phyloP scores from a whole-genome alignment of 1,140 invertebrate genomes.

The Atta colombica region DNA sequence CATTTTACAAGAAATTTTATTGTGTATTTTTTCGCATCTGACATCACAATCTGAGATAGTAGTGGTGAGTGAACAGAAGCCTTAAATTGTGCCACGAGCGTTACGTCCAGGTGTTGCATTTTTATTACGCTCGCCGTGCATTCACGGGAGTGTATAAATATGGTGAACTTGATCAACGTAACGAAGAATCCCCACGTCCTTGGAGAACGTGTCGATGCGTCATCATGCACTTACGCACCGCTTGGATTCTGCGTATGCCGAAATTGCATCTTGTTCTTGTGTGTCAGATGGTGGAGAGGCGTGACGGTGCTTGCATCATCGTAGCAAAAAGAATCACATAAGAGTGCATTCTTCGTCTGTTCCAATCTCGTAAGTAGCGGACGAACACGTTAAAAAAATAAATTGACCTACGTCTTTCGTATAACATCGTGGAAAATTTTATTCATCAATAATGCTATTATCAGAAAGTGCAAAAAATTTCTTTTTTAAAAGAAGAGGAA shows the following conservation, averaged over 20 bases:
- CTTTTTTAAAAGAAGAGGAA: no score
- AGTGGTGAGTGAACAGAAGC: no score
- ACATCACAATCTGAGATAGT: no score
- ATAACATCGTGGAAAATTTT: no score
- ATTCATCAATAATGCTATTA: no score
- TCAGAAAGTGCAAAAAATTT: no score
- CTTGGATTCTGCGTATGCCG: slow-evolving; percentile 1
- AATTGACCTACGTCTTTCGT: no score
- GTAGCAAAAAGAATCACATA: slow-evolving; percentile 6
- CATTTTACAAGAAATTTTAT: no score
- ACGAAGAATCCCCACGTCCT: slow-evolving; percentile 13
- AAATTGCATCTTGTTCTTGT: background rate
- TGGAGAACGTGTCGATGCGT: slow-evolving; percentile 35
- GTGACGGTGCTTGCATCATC: slow-evolving; percentile 15
- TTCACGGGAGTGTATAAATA: slow-evolving; percentile 36
- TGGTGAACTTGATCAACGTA: slow-evolving; percentile 49
- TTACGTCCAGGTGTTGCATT: background rate
- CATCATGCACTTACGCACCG: background rate
- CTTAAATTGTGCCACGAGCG: background rate
- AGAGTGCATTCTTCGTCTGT: slow-evolving; percentile 1
- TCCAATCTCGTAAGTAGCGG: background rate
- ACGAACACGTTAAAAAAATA: background rate
- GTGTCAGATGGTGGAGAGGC: background rate
- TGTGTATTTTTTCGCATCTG: no score
- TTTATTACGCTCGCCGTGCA: slow-evolving; percentile 1